These are phyloP conservation scores for Mustelus asterias DNA, from an alignment of 2,113 vertebrate species.

Conservation along the genomic window DNA sequence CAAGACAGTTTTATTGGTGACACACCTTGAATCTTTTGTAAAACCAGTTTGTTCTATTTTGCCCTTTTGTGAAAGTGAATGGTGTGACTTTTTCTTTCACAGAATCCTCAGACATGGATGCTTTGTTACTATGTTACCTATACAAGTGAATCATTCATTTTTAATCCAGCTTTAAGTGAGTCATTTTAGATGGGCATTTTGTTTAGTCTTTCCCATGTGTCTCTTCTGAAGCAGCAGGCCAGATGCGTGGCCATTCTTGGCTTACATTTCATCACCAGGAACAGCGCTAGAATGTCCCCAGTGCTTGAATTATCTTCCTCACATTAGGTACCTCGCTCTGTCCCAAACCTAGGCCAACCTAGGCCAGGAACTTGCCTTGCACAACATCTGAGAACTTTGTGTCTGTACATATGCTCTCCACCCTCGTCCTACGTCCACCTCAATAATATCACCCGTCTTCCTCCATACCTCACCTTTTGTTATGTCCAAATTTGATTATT, in stretches of 20 bases:
- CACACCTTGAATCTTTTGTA: neutral
- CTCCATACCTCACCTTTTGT: neutral
- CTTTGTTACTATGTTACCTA: neutral
- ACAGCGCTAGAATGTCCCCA: neutral
- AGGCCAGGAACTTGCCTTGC: neutral
- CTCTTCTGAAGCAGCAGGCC: neutral
- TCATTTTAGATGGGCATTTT: neutral
- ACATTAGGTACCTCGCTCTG: neutral
- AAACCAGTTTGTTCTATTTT: conserved; percentile 6
- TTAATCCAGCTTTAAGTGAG: neutral
- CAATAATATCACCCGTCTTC: neutral
- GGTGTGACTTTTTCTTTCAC: neutral
- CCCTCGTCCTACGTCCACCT: neutral
- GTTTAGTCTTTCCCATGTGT: neutral
- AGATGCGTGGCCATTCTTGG: neutral
- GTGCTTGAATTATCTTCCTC: neutral
- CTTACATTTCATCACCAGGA: neutral
- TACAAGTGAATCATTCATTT: neutral
- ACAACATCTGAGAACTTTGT: neutral
- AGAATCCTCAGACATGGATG: neutral
- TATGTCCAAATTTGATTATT: neutral
- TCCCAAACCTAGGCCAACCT: neutral
- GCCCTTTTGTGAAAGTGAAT: neutral
- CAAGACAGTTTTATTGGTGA: neutral
- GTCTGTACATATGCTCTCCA: neutral